Evolutionary conservation across 1,140 invertebrate genomes (phyloP).

Genomic region (Pemphigus obesinymphae): DNA sequence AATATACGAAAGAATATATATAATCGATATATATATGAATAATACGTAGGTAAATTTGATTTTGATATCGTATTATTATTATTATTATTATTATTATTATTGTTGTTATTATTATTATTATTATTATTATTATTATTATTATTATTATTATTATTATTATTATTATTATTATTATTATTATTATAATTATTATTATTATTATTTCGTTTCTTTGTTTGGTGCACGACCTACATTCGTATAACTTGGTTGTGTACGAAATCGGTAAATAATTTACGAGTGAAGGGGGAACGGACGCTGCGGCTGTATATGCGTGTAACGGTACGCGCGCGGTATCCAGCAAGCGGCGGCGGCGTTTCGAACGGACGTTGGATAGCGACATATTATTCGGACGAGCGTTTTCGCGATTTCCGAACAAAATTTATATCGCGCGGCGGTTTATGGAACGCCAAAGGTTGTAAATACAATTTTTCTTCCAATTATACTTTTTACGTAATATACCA

Average conservation of each 20-base stretch:
- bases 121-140: no score
- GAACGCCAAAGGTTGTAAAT: no score
- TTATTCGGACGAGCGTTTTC: neutral
- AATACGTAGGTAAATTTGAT: no score
- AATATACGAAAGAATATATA: neutral
- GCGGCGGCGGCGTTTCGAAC: neutral
- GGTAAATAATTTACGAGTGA: constrained; percentile 41
- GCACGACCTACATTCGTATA: constrained; percentile 34
- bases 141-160: no score
- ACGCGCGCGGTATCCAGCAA: constrained; percentile 24
- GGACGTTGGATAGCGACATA: neutral
- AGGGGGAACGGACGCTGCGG: constrained; percentile 20
- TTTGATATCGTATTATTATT: no score
- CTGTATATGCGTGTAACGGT: constrained; percentile 3
- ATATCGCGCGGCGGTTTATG: no score
- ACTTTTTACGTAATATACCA: no score
- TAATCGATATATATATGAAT: neutral
- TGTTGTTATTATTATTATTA: no score
- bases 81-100: no score
- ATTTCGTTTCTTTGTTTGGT: constrained; percentile 25
- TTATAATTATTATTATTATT: constrained; percentile 4
- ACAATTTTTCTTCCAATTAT: no score
- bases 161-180: no score
- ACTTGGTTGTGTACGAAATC: constrained; percentile 34
- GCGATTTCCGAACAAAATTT: neutral